Evolutionary conservation across 2,113 vertebrate species (phyloP).

Genomic region (Loxodonta africana): DNA sequence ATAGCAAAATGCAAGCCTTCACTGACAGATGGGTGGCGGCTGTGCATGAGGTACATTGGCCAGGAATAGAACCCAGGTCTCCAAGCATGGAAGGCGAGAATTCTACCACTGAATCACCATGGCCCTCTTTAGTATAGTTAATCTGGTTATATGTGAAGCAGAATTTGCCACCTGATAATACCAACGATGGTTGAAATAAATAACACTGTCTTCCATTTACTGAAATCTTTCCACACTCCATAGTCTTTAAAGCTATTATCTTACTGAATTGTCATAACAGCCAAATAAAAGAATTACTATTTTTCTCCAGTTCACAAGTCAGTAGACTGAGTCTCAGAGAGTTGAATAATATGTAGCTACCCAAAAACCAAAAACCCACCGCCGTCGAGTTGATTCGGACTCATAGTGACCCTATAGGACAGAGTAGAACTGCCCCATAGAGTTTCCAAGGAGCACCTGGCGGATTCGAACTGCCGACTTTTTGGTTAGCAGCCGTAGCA

Average conservation of each 20-base stretch:
- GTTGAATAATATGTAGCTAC: background rate
- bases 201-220: background rate
- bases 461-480: too few relatives aligned
- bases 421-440: too few relatives aligned
- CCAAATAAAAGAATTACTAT: background rate
- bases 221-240: background rate
- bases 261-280: background rate
- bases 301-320: background rate
- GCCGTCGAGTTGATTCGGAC: too few relatives aligned
- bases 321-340: background rate
- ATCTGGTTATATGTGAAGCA: background rate
- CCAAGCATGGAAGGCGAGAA: background rate
- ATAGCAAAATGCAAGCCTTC: background rate
- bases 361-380: too few relatives aligned
- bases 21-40: background rate
- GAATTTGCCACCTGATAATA: background rate
- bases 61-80: background rate
- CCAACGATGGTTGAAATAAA: background rate
- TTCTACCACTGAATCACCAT: background rate
- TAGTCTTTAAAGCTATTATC: background rate
- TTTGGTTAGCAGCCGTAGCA: too few relatives aligned
- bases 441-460: too few relatives aligned
- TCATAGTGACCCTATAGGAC: too few relatives aligned
- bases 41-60: background rate
- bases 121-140: background rate